Evolutionary conservation across 2,888 invertebrate species (phyloP), one percentile per base, ranked within the genome.

Genomic region (Ophion costatus): DNA sequence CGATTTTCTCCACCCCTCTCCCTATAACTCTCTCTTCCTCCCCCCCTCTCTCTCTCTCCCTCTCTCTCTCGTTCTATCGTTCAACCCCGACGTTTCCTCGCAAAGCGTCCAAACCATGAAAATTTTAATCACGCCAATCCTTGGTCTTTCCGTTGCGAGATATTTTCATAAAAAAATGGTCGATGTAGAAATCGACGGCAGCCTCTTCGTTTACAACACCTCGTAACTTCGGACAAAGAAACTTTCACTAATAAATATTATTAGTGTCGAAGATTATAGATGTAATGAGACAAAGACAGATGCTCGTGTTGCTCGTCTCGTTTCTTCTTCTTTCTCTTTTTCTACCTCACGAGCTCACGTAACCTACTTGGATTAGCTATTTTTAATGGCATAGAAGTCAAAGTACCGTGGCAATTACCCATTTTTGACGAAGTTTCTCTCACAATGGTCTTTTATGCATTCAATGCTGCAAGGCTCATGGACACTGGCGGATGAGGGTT

Each of bases 81-180:
- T 76, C 57, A 42, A 33, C 22, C 61, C 6, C 38, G 71, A 81
- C 51, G 20, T 69, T 84, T 61, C 24, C 67, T 51, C 70, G 45
- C 67, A 29, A 80, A n/a, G 10, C 57, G 63, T 64, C 80, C 33
- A 9, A 63, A 75, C 71, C 51, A 73, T 45, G 78, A 82, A 78
- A 78, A 78, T 78, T 79, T 69, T 61, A 24, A 45, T 59, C 63
- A 69, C 61, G 61, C 61, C 22, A 71, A 33, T 33, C 38, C 67
- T 45, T 22, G 6, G 56, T 61, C 17, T 61, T 73, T 22, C 33
- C 24, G 9, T 59, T 69, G 57, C 57, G 29, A 66, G 14, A 73
- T 61, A 14, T 61, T 69, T 45, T 22, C 10, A 17, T 33, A 7
- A 14, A 51, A 51, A 67, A 59, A n/a, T n/a, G 4, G 59, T 79